These are phyloP conservation scores for Ptilorrhoa leucosticta DNA, from an alignment of 2,113 vertebrate species.

Conservation along the genomic window DNA sequence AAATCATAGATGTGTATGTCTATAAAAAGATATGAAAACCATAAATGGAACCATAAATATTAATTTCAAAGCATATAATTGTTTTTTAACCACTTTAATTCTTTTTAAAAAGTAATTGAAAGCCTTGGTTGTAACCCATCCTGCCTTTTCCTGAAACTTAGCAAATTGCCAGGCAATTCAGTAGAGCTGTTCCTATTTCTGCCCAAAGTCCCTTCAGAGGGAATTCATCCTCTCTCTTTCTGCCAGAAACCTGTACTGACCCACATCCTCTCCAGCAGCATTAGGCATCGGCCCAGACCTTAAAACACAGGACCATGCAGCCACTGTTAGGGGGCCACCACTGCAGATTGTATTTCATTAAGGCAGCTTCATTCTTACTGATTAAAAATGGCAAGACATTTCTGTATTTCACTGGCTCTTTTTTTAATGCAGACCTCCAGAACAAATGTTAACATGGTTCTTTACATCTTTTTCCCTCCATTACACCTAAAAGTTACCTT, in stretches of 20 bases:
- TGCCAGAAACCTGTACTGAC: not conserved
- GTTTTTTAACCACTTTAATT: not conserved
- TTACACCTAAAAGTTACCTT: not conserved
- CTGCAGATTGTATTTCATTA: not conserved
- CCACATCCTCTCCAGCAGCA: not conserved
- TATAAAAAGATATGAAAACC: not conserved
- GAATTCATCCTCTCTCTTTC: not conserved
- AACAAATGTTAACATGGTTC: not conserved
- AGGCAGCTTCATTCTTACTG: not conserved
- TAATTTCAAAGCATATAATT: not conserved
- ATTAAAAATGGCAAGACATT: not conserved
- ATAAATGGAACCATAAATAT: not conserved
- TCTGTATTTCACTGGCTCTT: not conserved
- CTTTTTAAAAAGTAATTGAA: not conserved
- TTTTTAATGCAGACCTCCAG: not conserved
- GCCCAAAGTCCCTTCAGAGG: not conserved
- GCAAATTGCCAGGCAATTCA: not conserved
- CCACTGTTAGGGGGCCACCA: not conserved
- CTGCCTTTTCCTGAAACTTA: not conserved
- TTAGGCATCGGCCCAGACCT: not conserved
- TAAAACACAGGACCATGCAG: not conserved
- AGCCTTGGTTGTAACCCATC: not conserved
- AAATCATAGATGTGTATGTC: not conserved
- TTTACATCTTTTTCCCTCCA: not conserved
- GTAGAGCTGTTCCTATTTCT: not conserved